A percentile compares a stretch with the other conserved stretches of the same genome.
These are phyloP conservation scores for Matsumyia berberina DNA, from an alignment of 2,888 invertebrate species.

Conservation along the genomic window DNA sequence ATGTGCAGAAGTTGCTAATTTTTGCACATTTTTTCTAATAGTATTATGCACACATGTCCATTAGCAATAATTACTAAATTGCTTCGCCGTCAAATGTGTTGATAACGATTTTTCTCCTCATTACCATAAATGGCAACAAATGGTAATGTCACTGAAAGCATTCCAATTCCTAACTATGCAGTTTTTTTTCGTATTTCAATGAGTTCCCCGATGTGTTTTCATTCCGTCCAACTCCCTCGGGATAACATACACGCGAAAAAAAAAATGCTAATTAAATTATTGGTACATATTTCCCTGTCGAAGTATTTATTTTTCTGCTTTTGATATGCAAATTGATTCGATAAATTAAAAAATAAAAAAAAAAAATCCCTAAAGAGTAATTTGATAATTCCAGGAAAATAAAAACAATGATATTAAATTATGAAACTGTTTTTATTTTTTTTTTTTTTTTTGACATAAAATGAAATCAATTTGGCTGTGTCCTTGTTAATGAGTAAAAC, in stretches of 20 bases:
- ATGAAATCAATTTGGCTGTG: constrained; percentile 20
- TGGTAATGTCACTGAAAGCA: background rate
- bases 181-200: background rate
- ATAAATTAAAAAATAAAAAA: constrained; percentile 38
- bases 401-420: constrained; percentile 20
- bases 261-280: constrained; percentile 47
- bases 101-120: background rate
- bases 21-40: no score
- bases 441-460: constrained; percentile 1
- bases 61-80: background rate
- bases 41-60: background rate
- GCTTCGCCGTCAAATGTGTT: background rate
- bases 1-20: no score
- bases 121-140: constrained; percentile 13
- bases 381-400: constrained; percentile 11
- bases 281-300: constrained; percentile 39
- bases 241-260: background rate
- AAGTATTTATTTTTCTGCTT: constrained; percentile 11
- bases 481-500: constrained; percentile 24
- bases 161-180: background rate
- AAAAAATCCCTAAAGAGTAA: background rate
- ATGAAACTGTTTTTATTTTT: background rate
- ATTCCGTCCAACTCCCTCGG: background rate
- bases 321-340: constrained; percentile 51
- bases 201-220: background rate